A percentile compares a stretch with the other conserved stretches of the same genome.
These are phyloP conservation scores for Sarcophaga carnaria DNA, from an alignment of 2,888 invertebrate genomes.

Conservation along the genomic window DNA sequence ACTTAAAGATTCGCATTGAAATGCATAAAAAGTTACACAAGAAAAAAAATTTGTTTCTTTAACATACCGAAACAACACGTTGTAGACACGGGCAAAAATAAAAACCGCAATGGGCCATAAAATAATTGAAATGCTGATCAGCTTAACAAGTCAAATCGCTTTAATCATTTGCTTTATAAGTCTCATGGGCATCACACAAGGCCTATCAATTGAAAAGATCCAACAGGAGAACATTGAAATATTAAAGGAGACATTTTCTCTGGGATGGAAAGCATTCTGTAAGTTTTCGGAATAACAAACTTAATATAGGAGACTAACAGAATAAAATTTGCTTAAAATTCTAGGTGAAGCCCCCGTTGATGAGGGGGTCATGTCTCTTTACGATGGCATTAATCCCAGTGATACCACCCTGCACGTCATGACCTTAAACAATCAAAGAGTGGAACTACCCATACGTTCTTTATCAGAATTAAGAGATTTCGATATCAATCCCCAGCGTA, in stretches of 20 bases:
- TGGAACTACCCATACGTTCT: conserved; percentile 76
- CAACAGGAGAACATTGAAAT: conserved; percentile 75
- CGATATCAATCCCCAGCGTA: conserved; percentile 75
- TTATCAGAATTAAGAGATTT: conserved; percentile 77
- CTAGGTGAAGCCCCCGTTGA: conserved; percentile 78
- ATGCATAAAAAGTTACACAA: background rate
- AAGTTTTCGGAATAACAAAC: conserved; percentile 67
- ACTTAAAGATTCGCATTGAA: background rate
- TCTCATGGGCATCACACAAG: background rate
- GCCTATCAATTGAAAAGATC: conserved; percentile 66
- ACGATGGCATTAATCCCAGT: conserved; percentile 77
- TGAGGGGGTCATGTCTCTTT: conserved; percentile 77
- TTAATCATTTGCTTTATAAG: conserved; percentile 34
- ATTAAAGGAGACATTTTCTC: conserved; percentile 73
- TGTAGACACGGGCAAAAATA: conserved; percentile 9
- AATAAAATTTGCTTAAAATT: background rate
- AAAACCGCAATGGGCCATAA: background rate
- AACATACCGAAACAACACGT: conserved; percentile 2
- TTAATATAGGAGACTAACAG: background rate
- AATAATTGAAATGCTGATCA: conserved; percentile 29
- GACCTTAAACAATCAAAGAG: conserved; percentile 76
- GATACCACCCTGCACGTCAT: conserved; percentile 76
- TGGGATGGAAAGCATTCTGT: conserved; percentile 77
- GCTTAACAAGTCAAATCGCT: background rate
- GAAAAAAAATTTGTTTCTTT: conserved; percentile 7